Evolutionary conservation across 1,140 invertebrate genomes (phyloP).

Genomic region (Drosophila carrolli): DNA sequence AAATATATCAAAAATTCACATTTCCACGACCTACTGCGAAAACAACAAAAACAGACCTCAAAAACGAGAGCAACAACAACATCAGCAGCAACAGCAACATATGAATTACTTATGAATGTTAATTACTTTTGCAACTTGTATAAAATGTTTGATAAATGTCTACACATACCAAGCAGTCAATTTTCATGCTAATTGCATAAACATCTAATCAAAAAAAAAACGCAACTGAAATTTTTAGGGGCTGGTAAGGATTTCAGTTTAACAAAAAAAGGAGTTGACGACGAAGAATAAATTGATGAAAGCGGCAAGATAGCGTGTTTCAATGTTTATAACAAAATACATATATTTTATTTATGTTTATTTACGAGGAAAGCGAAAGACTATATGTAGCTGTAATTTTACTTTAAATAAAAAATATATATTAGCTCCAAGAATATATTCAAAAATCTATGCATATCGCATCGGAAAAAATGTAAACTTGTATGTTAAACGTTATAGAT

Average conservation of each 20-base stretch:
- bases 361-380: conserved; percentile 61
- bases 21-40: conserved; percentile 26
- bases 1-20: not conserved
- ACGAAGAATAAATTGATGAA: conserved; percentile 54
- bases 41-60: conserved; percentile 19
- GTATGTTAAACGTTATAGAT: conserved; percentile 43
- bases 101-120: conserved; percentile 65
- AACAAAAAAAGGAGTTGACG: conserved; percentile 42
- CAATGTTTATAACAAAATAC: conserved; percentile 31
- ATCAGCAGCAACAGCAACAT: conserved; percentile 23
- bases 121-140: conserved; percentile 46
- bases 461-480: conserved; percentile 25
- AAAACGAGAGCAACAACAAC: conserved; percentile 40
- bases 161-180: conserved; percentile 46
- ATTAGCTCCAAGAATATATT: conserved; percentile 18
- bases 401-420: conserved; percentile 39
- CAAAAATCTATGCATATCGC: conserved; percentile 3
- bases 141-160: conserved; percentile 73
- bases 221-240: conserved; percentile 79
- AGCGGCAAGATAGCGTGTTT: conserved; percentile 54
- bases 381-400: conserved; percentile 64
- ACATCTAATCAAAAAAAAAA: conserved; percentile 35
- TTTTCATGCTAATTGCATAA: conserved; percentile 45
- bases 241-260: conserved; percentile 79
- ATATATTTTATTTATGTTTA: conserved; percentile 44